Base-by-base conservation (phyloP, 1,140 invertebrate species). In the Pseudomyrmex concolor region DNA sequence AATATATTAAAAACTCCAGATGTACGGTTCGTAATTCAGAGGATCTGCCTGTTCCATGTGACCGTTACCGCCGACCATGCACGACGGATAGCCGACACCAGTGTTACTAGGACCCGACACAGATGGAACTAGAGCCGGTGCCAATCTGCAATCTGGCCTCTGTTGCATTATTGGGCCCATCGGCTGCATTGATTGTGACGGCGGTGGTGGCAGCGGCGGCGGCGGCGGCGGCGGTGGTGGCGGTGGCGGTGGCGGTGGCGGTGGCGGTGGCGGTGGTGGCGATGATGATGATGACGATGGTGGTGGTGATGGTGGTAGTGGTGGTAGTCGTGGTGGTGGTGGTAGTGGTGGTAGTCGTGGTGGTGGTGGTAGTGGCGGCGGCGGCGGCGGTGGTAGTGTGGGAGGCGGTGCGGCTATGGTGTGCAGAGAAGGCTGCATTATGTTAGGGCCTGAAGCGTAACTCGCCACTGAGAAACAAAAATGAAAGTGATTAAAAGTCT, bases 11-110 rank as follows among this genome's bases (percentile, higher is more conserved):
- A 94, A 94, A 73, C 90, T 93, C 94, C 94, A 94, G 72, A 94
- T 94, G 45, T 94, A 94, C 2, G 93, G 93, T 84, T 94, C 94
- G 63, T 94, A 94, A 82, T 94, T 94, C 54, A 94, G 87, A 8
- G 91, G 81, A 66, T 94, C 93, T 0, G 91, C 84, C 87, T 94
- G 93, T 62, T 94, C 93, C 89, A 94, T 92, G 45, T 93, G 92
- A 72, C 78, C 90, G 51, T 88, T 93, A 60, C 76, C 91, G 19
- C 84, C 89, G 59, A 93, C 89, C 91, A 94, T 92, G 73, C 93
- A 94, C 13, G 94, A 94, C 0, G 93, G 85, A 88, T 94, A 94
- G 48, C 87, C 77, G 66, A 91, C 77, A 25, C 84, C 83, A 22
- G 85, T 76, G 80, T 89, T 88, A 12, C 83, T 51, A 70, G 93